These are phyloP conservation scores for Crax fasciolata DNA, from an alignment of 2,797 vertebrate genomes.

Conservation along the genomic window DNA sequence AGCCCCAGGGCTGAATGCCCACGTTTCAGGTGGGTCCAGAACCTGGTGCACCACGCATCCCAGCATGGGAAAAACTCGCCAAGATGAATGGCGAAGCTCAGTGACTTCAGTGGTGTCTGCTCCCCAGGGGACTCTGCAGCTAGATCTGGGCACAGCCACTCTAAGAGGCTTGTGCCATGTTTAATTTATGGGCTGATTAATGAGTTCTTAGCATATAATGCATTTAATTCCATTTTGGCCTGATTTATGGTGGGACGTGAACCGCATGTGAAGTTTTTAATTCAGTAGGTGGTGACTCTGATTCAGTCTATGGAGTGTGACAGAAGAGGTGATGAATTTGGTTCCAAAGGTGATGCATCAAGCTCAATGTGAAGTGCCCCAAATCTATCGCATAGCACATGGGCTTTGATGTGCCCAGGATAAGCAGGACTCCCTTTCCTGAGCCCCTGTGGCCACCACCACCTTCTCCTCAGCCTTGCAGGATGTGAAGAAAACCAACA, in stretches of 20 bases:
- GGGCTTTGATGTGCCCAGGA: not conserved
- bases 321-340: slow-evolving; percentile 63
- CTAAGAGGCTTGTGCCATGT: slow-evolving; percentile 41
- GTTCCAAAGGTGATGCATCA: slow-evolving; percentile 69
- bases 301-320: slow-evolving; percentile 64
- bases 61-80: not conserved
- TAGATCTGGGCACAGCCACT: slow-evolving; percentile 30
- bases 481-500: not conserved
- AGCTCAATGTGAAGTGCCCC: slow-evolving; percentile 51
- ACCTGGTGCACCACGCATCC: not conserved
- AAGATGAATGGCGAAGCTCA: slow-evolving; percentile 13
- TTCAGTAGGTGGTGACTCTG: slow-evolving; percentile 76
- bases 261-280: slow-evolving; percentile 75
- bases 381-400: slow-evolving; percentile 6
- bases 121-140: not conserved
- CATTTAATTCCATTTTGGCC: slow-evolving; percentile 75
- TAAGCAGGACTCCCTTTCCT: not conserved
- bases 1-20: not conserved
- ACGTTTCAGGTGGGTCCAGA: not conserved
- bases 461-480: not conserved
- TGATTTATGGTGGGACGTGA: slow-evolving; percentile 75
- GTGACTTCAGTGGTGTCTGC: not conserved
- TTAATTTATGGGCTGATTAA: slow-evolving; percentile 75
- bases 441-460: not conserved
- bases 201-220: slow-evolving; percentile 70